A percentile compares a stretch with the other conserved stretches of the same genome.
Conservation (phyloP, 2,113 vertebrate species). For the Rattus rattus region DNA sequence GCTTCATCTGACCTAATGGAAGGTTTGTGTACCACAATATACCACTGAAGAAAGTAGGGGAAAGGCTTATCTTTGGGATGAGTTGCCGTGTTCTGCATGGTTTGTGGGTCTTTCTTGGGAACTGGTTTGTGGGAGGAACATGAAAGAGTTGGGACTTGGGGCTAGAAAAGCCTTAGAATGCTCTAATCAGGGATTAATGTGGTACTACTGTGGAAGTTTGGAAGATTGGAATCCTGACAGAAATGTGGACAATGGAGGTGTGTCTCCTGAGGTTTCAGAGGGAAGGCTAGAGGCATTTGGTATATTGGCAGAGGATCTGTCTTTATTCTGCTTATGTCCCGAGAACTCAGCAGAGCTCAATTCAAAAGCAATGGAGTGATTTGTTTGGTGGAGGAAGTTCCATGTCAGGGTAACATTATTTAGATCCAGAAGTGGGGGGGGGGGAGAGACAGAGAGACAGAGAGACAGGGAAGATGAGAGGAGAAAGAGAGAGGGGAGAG, state of each 20-base stretch:
- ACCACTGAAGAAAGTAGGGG: not conserved
- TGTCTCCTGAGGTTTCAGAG: not conserved
- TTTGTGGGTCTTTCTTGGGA: not conserved
- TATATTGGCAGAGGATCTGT: not conserved
- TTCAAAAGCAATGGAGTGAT: not conserved
- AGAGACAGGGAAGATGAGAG: not conserved
- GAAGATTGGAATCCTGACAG: not conserved
- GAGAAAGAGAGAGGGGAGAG: no score
- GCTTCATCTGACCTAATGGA: not conserved
- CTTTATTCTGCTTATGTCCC: not conserved
- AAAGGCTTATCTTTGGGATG: not conserved
- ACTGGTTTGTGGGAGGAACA: not conserved
- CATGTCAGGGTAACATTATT: not conserved
- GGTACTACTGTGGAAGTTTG: not conserved
- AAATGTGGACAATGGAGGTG: not conserved
- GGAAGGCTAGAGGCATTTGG: not conserved
- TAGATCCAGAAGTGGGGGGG: fast-evolving
- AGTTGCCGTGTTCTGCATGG: not conserved
- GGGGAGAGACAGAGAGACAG: not conserved
- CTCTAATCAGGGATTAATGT: not conserved
- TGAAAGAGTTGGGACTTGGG: not conserved
- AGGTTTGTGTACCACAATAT: not conserved
- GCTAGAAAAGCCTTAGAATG: not conserved
- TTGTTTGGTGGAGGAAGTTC: not conserved
- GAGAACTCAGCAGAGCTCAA: not conserved